These are phyloP conservation scores for Anguilla pacifica DNA, from an alignment of 2,797 vertebrate genomes.

Conservation along the genomic window DNA sequence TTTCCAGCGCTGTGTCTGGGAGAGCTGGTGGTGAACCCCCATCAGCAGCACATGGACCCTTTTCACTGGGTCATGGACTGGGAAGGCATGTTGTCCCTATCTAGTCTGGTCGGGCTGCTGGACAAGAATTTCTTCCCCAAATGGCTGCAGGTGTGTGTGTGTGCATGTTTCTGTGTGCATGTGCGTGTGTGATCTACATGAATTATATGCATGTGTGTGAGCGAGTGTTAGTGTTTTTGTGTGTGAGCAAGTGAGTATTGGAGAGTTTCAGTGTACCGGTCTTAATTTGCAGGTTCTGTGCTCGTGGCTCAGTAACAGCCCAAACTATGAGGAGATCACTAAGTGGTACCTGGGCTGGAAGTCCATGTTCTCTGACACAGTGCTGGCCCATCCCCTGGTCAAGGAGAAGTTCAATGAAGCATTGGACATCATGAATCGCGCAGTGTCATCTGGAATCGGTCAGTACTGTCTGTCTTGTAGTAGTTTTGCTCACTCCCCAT, in stretches of 20 bases:
- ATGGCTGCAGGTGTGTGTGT: conserved; percentile 89
- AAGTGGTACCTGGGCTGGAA: conserved; percentile 99
- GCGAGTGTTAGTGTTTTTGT: background rate
- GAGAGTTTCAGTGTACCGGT: background rate
- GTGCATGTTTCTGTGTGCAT: background rate
- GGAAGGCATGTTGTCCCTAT: conserved; percentile 94
- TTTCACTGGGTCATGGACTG: conserved; percentile 97
- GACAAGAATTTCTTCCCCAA: conserved; percentile 98
- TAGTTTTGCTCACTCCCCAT: background rate
- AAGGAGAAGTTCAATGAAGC: conserved; percentile 98
- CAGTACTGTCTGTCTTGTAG: conserved; percentile 49
- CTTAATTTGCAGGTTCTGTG: conserved; percentile 84
- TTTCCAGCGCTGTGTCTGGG: conserved; percentile 86
- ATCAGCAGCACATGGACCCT: conserved; percentile 97
- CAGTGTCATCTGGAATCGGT: conserved; percentile 92
- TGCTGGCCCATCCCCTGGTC: conserved; percentile 86
- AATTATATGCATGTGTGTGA: background rate
- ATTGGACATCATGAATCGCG: conserved; percentile 95
- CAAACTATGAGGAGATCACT: conserved; percentile 96
- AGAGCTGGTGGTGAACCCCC: conserved; percentile 92
- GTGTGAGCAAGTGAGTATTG: background rate
- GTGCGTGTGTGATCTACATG: background rate
- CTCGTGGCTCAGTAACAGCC: conserved; percentile 96
- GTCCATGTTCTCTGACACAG: conserved; percentile 89
- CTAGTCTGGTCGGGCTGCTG: conserved; percentile 88